A percentile compares a stretch with the other conserved stretches of the same genome.
phyloP scores from a whole-genome alignment of 2,113 vertebrate species.

The Excalfactoria chinensis region DNA sequence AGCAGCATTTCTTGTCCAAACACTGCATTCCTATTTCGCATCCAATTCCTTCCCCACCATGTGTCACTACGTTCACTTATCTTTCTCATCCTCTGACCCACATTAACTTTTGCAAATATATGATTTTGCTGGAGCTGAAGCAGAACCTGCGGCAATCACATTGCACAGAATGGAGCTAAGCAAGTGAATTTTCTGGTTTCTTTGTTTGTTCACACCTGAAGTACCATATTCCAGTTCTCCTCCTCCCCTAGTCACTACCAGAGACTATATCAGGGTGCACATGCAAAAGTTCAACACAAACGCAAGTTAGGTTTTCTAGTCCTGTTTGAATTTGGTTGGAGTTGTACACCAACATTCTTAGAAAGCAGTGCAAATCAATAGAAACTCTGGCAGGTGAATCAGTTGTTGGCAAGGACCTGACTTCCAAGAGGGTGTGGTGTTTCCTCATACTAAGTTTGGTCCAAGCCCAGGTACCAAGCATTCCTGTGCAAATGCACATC shows the following conservation, averaged over 20 bases:
- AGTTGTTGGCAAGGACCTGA: neutral
- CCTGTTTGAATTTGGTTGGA: neutral
- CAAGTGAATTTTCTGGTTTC: neutral
- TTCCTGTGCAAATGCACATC: neutral
- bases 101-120: neutral
- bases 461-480: neutral
- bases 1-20: slow-evolving; percentile 61
- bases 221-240: neutral
- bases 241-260: neutral
- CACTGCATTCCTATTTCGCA: slow-evolving; percentile 64
- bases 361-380: neutral
- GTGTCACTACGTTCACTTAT: slow-evolving; percentile 56
- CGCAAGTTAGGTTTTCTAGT: neutral
- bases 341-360: neutral
- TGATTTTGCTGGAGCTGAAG: neutral
- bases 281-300: neutral
- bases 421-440: neutral
- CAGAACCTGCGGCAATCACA: neutral
- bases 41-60: slow-evolving; percentile 54
- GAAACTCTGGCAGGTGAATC: neutral
- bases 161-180: neutral
- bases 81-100: slow-evolving; percentile 59
- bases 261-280: neutral
- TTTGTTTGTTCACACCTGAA: neutral
- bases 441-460: neutral